Evolutionary conservation across 1,140 invertebrate species (phyloP), one percentile per base, ranked within the genome.

Genomic region (Drosophila aff.): DNA sequence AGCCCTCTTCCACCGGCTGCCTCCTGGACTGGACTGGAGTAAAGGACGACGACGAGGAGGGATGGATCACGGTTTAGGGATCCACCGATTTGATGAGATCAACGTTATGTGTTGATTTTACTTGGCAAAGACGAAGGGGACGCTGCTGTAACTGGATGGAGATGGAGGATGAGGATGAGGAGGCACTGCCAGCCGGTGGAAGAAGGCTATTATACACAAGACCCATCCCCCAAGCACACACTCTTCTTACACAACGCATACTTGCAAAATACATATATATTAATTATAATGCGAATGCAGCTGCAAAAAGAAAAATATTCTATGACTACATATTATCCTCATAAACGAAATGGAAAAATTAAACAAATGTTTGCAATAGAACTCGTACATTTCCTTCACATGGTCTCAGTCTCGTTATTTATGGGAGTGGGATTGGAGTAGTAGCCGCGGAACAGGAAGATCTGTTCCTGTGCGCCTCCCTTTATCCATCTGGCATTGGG

Each of bases 321-420:
- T 82, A 81, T 63, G 69, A 76, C 82, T 82, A 82, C 80, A 82
- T 82, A 82, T 82, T 82, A 82, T 50, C 75, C 80, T 74, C 76
- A 62, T 86, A 72, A 63, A 68, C 62, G 76, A 74, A 82, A 87
- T 89, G 83, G 68, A 89, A 89, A 57, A 82, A 77, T 79, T 89
- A 83, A 86, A 86, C 77, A 71, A 89, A 87, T 87, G 84, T 87
- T 87, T 89, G 84, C 80, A 87, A 87, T 89, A 87, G 84, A 89
- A 87, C 64, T 83, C 76, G 77, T 86, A 87, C 77, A 76, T 77
- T 73, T 73, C 71, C 67, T 73, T 38, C 21, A 72, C 21, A 71
- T 16, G 15, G 43, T 43, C 21, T 23, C 36, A 4, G 36, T 57
- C 15, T 38, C 23, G 33, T 61, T 61, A 52, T 73, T 73, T 73